Conservation (phyloP, 2,888 invertebrate species). For the Cyrtodaria siliqua region DNA sequence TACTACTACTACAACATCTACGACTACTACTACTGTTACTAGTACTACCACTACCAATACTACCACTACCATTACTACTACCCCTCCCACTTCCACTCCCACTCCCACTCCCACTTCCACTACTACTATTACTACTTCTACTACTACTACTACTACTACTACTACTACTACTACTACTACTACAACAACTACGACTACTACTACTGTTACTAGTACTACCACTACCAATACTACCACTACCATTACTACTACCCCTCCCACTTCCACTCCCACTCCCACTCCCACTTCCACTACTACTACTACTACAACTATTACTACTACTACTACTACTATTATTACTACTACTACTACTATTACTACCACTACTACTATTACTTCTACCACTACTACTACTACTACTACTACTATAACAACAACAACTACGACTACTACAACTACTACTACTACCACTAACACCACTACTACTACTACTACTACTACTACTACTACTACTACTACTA, state of each 20-base stretch:
- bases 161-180: too few relatives aligned
- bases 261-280: too few relatives aligned
- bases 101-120: too few relatives aligned
- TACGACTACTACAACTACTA: not conserved
- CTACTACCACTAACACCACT: not conserved
- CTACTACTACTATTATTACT: slow-evolving; percentile 2
- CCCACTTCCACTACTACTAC: too few relatives aligned
- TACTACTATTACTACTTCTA: too few relatives aligned
- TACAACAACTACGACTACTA: too few relatives aligned
- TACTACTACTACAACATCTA: not conserved
- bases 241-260: too few relatives aligned
- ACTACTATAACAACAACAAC: not conserved
- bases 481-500: too few relatives aligned
- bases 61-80: slow-evolving; percentile 2
- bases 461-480: too few relatives aligned
- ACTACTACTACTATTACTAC: slow-evolving; percentile 1
- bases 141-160: too few relatives aligned
- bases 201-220: too few relatives aligned
- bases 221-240: too few relatives aligned
- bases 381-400: slow-evolving; percentile 3
- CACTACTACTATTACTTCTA: slow-evolving; percentile 2
- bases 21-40: slow-evolving; percentile 6
- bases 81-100: not conserved
- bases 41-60: slow-evolving; percentile 4
- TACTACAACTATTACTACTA: slow-evolving; percentile 1